These are phyloP conservation scores for Zosterops pallidus DNA, from an alignment of 2,113 vertebrate genomes.

Conservation along the genomic window DNA sequence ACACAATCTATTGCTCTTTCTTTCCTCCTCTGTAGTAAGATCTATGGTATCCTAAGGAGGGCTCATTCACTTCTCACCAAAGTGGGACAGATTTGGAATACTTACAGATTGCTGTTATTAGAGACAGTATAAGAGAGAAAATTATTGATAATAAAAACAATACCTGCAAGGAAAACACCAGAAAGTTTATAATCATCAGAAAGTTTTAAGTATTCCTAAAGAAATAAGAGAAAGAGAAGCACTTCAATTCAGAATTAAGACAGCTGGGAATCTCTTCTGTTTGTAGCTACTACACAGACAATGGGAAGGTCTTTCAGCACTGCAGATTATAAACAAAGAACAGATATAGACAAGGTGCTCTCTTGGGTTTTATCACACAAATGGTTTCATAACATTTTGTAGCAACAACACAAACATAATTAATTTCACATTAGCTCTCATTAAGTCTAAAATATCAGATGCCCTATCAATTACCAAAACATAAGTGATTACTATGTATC, in stretches of 20 bases:
- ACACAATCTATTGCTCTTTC: not conserved
- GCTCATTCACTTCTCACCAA: not conserved
- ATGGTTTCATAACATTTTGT: not conserved
- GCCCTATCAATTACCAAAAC: not conserved
- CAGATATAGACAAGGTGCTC: not conserved
- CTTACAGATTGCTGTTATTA: not conserved
- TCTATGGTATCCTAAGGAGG: not conserved
- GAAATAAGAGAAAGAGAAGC: slow-evolving; percentile 17
- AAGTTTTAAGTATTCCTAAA: slow-evolving; percentile 84
- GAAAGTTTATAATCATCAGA: slow-evolving; percentile 77
- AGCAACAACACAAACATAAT: not conserved
- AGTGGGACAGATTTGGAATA: not conserved
- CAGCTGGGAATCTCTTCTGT: not conserved
- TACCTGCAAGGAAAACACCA: slow-evolving; percentile 87
- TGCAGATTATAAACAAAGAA: not conserved
- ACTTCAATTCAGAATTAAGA: not conserved
- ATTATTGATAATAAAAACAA: slow-evolving; percentile 6
- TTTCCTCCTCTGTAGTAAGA: not conserved
- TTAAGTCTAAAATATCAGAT: not conserved
- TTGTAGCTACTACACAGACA: not conserved
- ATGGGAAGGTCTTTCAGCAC: not conserved
- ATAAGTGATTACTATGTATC: not conserved
- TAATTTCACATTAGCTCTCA: not conserved
- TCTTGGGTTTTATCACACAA: not conserved
- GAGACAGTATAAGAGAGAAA: not conserved